phyloP scores from a whole-genome alignment of 2,797 vertebrate species.

The Nothura maculosa region DNA sequence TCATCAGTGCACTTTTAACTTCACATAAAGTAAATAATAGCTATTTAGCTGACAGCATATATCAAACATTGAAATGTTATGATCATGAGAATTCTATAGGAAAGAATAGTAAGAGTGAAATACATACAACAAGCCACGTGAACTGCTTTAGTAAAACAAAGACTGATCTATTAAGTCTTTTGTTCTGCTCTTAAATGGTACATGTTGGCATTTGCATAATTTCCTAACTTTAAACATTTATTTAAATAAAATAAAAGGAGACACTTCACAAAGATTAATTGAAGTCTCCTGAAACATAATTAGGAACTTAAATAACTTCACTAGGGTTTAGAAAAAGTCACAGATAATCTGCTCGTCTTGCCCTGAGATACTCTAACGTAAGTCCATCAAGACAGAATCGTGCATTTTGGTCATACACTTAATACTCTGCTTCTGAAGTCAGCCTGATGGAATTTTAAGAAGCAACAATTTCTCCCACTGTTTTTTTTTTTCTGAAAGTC shows the following conservation, averaged over 20 bases:
- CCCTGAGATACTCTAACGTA: neutral
- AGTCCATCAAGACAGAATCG: neutral
- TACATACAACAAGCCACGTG: neutral
- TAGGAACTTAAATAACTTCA: slow-evolving; percentile 32
- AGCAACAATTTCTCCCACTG: neutral
- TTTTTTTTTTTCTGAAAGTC: neutral
- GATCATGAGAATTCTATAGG: neutral
- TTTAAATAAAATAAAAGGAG: neutral
- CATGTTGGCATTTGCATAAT: neutral
- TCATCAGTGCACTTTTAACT: neutral
- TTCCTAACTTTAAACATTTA: neutral
- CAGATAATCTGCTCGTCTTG: slow-evolving; percentile 11
- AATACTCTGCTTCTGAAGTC: neutral
- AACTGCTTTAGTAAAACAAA: neutral
- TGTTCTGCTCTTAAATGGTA: slow-evolving; percentile 19
- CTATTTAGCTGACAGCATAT: neutral
- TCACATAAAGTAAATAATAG: neutral
- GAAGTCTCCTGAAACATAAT: slow-evolving; percentile 19
- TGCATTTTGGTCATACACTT: neutral
- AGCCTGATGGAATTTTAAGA: neutral
- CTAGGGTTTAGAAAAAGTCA: neutral
- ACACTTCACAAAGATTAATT: slow-evolving; percentile 31
- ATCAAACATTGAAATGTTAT: neutral
- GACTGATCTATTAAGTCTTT: neutral
- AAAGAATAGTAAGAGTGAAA: slow-evolving; percentile 5